Evolutionary conservation across 2,113 vertebrate genomes (phyloP).

Genomic region (Tautogolabrus adspersus): DNA sequence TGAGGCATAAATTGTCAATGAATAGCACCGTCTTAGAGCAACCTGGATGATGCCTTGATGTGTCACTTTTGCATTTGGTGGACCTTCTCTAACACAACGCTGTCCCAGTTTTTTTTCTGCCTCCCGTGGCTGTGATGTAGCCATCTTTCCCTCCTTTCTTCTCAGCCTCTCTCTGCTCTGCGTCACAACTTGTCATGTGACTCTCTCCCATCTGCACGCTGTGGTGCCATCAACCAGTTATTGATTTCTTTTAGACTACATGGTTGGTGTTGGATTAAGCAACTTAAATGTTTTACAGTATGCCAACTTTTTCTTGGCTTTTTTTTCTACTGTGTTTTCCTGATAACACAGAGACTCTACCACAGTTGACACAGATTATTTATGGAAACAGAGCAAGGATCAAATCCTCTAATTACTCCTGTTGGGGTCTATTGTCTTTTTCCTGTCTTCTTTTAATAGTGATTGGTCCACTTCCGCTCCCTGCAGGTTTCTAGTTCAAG

Average conservation of each 20-base stretch:
- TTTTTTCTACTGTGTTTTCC: slow-evolving; percentile 1
- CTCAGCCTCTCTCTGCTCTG: slow-evolving; percentile 65
- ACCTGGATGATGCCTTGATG: neutral
- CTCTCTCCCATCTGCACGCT: slow-evolving; percentile 60
- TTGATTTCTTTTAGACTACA: slow-evolving; percentile 42
- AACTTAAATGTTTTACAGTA: slow-evolving; percentile 9
- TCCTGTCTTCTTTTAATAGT: neutral
- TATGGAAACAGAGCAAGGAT: slow-evolving; percentile 11
- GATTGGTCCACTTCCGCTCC: neutral
- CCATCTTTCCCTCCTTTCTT: slow-evolving; percentile 69
- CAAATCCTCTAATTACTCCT: neutral
- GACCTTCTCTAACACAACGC: slow-evolving; percentile 24
- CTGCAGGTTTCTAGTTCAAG: slow-evolving; percentile 35
- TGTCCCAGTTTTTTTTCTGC: slow-evolving; percentile 56
- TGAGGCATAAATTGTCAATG: slow-evolving; percentile 45
- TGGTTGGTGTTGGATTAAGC: slow-evolving; percentile 24
- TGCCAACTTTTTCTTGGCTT: neutral
- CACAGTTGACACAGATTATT: slow-evolving; percentile 26
- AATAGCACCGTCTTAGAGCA: neutral
- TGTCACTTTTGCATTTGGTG: slow-evolving; percentile 36
- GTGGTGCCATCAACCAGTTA: slow-evolving; percentile 55
- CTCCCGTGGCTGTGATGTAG: slow-evolving; percentile 46
- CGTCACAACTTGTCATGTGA: slow-evolving; percentile 75
- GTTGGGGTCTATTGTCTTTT: slow-evolving; percentile 13
- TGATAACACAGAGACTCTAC: neutral